Conservation (phyloP, 2,113 vertebrate species). For the Elanoides forficatus region DNA sequence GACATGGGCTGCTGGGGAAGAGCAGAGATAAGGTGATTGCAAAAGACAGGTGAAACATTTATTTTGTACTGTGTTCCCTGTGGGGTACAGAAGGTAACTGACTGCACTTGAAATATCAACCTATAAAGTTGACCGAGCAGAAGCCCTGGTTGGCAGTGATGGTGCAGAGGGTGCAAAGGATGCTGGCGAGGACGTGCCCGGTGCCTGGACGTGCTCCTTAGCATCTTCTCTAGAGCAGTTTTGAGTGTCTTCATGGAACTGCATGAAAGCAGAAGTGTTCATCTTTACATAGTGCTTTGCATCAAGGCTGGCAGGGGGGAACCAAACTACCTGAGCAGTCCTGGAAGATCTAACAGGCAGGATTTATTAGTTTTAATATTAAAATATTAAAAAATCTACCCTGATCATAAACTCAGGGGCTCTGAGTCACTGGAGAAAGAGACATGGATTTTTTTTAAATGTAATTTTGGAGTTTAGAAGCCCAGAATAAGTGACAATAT, state of each 20-base stretch:
- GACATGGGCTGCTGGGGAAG: neutral
- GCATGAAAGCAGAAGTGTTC: neutral
- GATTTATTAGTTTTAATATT: conserved; percentile 48
- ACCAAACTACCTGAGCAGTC: neutral
- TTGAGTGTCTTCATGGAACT: neutral
- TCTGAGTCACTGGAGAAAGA: neutral
- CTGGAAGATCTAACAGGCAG: neutral
- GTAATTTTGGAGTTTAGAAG: conserved; percentile 9
- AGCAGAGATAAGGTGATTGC: neutral
- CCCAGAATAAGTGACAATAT: neutral
- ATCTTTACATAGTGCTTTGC: neutral
- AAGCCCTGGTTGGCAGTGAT: neutral
- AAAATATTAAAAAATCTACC: neutral
- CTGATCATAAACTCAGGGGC: neutral
- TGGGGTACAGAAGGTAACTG: neutral
- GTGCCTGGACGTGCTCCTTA: neutral
- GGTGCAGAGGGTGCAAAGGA: neutral
- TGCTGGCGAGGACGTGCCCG: neutral
- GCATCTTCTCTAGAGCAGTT: neutral
- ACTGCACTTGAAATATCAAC: neutral
- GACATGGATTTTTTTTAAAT: neutral
- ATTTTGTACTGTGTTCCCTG: neutral
- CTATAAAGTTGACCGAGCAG: neutral
- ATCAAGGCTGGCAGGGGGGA: neutral
- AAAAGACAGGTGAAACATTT: neutral